Base-by-base conservation (phyloP, 2,113 vertebrate genomes). In the Silurus glanis region DNA sequence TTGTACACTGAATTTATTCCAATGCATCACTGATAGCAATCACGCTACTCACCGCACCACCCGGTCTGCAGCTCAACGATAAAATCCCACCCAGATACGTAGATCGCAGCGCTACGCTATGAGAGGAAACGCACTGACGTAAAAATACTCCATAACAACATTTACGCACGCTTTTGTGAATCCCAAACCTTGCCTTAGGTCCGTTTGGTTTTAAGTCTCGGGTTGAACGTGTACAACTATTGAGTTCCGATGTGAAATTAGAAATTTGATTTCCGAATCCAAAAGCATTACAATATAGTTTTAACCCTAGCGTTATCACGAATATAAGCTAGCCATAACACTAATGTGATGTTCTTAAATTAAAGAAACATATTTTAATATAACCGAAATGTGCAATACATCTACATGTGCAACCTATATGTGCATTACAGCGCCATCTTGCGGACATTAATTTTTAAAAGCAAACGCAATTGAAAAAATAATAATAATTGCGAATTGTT, bases 141-240 rank as follows among this genome's bases (percentile, higher is more conserved):
- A 23, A 1, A 49, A 37, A 37, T 37, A 19, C 17, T 23, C n/a
- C 13, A 9, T 5, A 0, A 2, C 67, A 23, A 16, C 1, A 51
- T 21, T 10, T 55, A 61, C 25, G 59, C 6, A 61, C 9, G 13
- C 19, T 45, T 37, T 83, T 74, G 88, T 69, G 88, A 87, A 89
- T 89, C 14, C 0, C 0, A 5, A 49, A 51, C 4, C 5, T 17
- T 72, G 56, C 86, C 51, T 49, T 25, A 21, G 25, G 86, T 58
- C 56, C 80, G 67, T 75, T 53, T 4, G 25, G 80, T 80, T 83
- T 83, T 66, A 25, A 25, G 55, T 16, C 81, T 83, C 88, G 86
- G 80, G 58, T 12, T n/a, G 21, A 69, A 76, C 16, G 19, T 17
- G 45, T 19, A 6, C 16, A 67, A 69, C 71, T 23, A 21, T 25